A percentile compares a stretch with the other conserved stretches of the same genome.
Evolutionary conservation across 2,113 vertebrate species (phyloP).

Genomic region (Motacilla alba): DNA sequence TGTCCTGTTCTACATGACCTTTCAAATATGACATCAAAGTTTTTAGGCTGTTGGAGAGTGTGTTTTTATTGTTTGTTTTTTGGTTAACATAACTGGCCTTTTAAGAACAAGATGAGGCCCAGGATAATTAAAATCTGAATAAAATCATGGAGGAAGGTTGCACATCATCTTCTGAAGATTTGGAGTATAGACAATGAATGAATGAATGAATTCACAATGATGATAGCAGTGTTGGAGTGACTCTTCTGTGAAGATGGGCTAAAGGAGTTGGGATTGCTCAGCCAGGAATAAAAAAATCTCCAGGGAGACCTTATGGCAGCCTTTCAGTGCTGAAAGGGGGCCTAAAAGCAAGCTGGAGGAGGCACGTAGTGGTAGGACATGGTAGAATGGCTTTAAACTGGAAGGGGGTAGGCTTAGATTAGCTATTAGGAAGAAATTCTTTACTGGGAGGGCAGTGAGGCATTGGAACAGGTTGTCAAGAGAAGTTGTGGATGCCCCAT

Average conservation of each 20-base stretch:
- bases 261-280: not conserved
- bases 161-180: not conserved
- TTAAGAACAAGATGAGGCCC: not conserved
- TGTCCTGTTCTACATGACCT: not conserved
- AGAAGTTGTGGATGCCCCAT: not conserved
- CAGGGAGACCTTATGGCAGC: not conserved
- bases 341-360: not conserved
- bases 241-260: not conserved
- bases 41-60: not conserved
- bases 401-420: not conserved
- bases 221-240: not conserved
- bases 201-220: not conserved
- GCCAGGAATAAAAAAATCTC: not conserved
- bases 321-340: not conserved
- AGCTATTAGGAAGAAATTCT: not conserved
- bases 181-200: not conserved
- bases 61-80: not conserved
- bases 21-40: not conserved
- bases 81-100: not conserved
- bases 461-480: not conserved
- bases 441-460: not conserved
- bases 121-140: not conserved
- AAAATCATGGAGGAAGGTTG: not conserved
- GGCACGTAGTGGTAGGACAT: rapidly evolving
- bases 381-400: not conserved